Conservation (phyloP, 2,888 invertebrate species). For the Isoperla grammatica region DNA sequence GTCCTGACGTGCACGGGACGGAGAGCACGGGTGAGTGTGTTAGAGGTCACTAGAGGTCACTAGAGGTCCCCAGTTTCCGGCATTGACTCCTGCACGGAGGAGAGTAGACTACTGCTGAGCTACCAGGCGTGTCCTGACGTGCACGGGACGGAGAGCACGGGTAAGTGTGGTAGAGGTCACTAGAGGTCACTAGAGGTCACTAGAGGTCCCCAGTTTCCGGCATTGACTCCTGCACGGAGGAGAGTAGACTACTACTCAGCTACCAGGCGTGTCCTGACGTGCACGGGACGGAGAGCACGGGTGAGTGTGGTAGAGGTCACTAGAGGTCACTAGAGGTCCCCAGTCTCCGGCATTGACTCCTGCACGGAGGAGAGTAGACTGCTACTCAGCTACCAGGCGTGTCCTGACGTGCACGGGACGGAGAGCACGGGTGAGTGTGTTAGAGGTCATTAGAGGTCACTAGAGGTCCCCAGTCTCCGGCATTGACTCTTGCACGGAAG, state of each 20-base stretch:
- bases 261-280: conserved; percentile 94
- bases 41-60: conserved; percentile 84
- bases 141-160: conserved; percentile 83
- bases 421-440: conserved; percentile 84
- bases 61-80: conserved; percentile 85
- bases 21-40: conserved; percentile 84
- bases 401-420: conserved; percentile 84
- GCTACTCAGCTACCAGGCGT: conserved; percentile 86
- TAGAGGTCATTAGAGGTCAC: no score
- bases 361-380: no score
- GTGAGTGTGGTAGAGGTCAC: conserved; percentile 46
- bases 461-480: conserved; percentile 80
- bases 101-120: conserved; percentile 80
- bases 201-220: conserved; percentile 42
- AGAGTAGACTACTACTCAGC: conserved; percentile 54
- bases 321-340: no score
- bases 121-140: conserved; percentile 94
- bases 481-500: conserved; percentile 91
- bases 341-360: no score
- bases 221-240: no score
- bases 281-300: conserved; percentile 83
- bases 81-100: conserved; percentile 91
- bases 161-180: conserved; percentile 48
- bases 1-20: conserved; percentile 84
- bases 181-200: no score